Evolutionary conservation across 2,113 vertebrate genomes (phyloP).

Genomic region (Saccopteryx bilineata): DNA sequence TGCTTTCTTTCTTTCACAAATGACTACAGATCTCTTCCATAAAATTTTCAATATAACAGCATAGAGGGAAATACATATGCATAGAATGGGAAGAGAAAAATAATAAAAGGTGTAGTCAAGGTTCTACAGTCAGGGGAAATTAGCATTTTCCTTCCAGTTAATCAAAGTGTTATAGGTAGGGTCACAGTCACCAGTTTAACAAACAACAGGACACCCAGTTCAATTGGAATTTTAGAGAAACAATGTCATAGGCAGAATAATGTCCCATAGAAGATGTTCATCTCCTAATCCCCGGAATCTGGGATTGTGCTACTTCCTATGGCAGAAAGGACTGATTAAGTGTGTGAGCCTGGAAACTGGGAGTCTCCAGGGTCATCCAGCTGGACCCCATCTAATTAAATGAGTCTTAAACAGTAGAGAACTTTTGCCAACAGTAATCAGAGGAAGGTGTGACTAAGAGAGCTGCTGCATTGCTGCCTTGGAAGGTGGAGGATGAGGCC

Average conservation of each 20-base stretch:
- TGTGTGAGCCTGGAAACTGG: neutral
- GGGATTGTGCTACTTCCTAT: neutral
- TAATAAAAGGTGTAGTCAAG: neutral
- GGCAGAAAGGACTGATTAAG: neutral
- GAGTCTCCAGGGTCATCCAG: neutral
- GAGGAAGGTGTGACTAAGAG: neutral
- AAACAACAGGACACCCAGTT: neutral
- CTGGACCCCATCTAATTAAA: neutral
- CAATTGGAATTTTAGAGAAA: slow-evolving; percentile 17
- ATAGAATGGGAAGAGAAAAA: neutral
- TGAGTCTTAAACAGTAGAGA: neutral
- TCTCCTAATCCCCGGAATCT: neutral
- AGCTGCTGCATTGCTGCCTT: neutral
- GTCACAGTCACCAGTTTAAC: neutral
- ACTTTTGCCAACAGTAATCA: neutral
- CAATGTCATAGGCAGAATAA: neutral
- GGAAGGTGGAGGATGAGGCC: neutral
- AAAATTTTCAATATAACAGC: neutral
- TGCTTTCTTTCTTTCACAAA: neutral
- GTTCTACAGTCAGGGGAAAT: neutral
- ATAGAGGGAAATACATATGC: neutral
- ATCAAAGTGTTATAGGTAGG: neutral
- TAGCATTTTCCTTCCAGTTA: neutral
- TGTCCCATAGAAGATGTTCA: neutral
- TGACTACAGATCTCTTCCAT: neutral